Percentiles rank a stretch among this genome's conserved stretches.
Conservation (phyloP, 30 jellyfish, hydroid and myxozoan species). For the Clytia hemisphaerica region DNA sequence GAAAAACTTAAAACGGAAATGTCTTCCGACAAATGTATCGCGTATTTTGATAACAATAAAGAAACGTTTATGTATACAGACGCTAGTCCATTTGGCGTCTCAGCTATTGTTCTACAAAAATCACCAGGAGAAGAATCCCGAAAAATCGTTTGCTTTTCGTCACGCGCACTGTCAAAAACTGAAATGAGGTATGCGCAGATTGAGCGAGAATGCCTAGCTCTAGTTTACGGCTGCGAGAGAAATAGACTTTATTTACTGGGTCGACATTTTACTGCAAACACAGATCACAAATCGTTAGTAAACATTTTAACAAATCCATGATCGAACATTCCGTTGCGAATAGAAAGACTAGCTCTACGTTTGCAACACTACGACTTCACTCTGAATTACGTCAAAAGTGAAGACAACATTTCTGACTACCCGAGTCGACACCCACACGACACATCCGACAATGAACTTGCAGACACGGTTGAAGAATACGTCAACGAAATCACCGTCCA, state of each 20-base stretch:
- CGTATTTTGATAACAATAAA: constrained; percentile 37
- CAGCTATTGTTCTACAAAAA: constrained; percentile 33
- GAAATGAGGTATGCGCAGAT: constrained; percentile 29
- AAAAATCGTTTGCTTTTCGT: constrained; percentile 40
- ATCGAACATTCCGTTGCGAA: constrained; percentile 35
- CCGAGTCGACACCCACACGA: constrained; percentile 39
- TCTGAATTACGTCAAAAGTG: constrained; percentile 33
- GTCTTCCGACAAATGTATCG: constrained; percentile 19
- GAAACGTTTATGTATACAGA: constrained; percentile 32
- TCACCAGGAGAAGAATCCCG: too few species aligned
- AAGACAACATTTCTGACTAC: constrained; percentile 38
- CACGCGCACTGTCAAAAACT: constrained; percentile 28
- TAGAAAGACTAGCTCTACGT: constrained; percentile 40
- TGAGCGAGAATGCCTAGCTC: constrained; percentile 18
- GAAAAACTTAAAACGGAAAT: neutral
- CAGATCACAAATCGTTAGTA: constrained; percentile 36
- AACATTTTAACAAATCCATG: constrained; percentile 30
- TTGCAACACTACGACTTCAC: constrained; percentile 35
- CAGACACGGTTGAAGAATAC: constrained; percentile 43
- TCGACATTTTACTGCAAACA: neutral
- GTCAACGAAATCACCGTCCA: constrained; percentile 22
- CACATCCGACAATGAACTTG: neutral
- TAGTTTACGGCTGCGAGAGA: constrained; percentile 23
- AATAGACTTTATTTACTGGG: constrained; percentile 14
- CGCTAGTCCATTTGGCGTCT: constrained; percentile 42